Evolutionary conservation across 2,888 invertebrate genomes (phyloP).

Genomic region (Dryobota labecula): DNA sequence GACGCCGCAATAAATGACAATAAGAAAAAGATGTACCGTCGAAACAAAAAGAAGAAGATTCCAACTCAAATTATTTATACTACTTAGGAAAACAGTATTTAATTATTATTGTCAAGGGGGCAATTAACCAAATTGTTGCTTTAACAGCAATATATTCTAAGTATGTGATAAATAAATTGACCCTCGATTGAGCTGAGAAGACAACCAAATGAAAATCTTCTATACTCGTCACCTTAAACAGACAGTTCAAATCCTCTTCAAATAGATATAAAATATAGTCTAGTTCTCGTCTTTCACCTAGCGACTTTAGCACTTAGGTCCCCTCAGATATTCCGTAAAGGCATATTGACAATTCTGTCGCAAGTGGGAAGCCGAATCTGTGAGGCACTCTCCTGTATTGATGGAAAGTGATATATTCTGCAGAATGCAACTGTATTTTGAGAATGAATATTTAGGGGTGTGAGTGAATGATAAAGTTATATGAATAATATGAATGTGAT

Average conservation of each 20-base stretch:
- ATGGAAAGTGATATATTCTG: not conserved
- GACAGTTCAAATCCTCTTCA: not conserved
- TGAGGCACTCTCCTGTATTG: slow-evolving; percentile 29
- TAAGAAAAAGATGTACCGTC: too few species aligned
- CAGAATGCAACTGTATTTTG: not conserved
- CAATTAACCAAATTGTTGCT: not conserved
- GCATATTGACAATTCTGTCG: slow-evolving; percentile 43
- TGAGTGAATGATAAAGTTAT: not conserved
- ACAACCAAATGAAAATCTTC: not conserved
- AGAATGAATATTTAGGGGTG: not conserved
- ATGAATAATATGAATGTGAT: not conserved
- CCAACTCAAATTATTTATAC: too few species aligned
- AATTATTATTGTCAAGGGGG: not conserved
- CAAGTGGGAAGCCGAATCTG: slow-evolving; percentile 9
- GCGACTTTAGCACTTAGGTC: slow-evolving; percentile 37
- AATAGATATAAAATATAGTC: not conserved
- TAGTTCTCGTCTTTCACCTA: not conserved
- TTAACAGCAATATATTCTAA: not conserved
- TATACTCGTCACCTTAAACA: not conserved
- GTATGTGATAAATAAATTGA: not conserved
- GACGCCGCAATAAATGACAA: too few species aligned
- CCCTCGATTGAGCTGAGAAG: not conserved
- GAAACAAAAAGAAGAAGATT: too few species aligned
- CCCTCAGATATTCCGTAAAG: slow-evolving; percentile 32
- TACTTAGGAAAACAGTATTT: too few species aligned